Evolutionary conservation across 2,797 vertebrate genomes (phyloP), one percentile per base, ranked within the genome.

Genomic region (Xenops minutus): DNA sequence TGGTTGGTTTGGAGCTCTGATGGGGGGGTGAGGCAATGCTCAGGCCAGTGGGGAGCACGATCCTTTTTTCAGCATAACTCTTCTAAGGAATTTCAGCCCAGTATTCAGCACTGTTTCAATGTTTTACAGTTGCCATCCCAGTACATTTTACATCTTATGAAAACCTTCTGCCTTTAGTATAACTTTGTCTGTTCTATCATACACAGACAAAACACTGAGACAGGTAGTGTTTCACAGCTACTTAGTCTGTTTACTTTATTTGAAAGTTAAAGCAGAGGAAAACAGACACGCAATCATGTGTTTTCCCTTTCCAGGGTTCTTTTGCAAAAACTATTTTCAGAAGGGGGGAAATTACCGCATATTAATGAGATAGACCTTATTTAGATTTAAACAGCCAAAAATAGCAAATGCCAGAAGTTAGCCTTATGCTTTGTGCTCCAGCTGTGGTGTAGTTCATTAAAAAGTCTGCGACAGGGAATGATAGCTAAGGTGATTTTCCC

Each of bases 21-120:
- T 1, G 0, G 7, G 14, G 14, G 6, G 3, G 0, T 58, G 24
- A 88, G 24, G 23, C 14, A 79, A 43, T 2, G 3, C 9, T 77
- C 16, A 77, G 48, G 13, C 21, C 51, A 69, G 30, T 2, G 1
- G 9, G 30, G 8, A 68, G 12, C 14, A 61, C 0, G 1, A 37
- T 11, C 0, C 27, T n/a, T 34, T 48, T 59, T 77, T 23, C n/a
- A 24, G 14, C 11, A 44, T 26, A 68, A 14, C 19, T 16, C 2
- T 66, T 43, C 37, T 61, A 19, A 62, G 73, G 24, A 69, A 75
- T 78, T 72, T 75, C 37, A 66, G 18, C 6, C 46, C 34, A 24
- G 66, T 66, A 59, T 51, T 29, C 18, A 69, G 14, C 17, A 66
- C 1, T 11, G 9, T 61, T 89, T 86, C 17, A 66, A 2, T 11